Base-by-base conservation (phyloP, 1,140 invertebrate genomes). In the Drosophila equinoxialis region DNA sequence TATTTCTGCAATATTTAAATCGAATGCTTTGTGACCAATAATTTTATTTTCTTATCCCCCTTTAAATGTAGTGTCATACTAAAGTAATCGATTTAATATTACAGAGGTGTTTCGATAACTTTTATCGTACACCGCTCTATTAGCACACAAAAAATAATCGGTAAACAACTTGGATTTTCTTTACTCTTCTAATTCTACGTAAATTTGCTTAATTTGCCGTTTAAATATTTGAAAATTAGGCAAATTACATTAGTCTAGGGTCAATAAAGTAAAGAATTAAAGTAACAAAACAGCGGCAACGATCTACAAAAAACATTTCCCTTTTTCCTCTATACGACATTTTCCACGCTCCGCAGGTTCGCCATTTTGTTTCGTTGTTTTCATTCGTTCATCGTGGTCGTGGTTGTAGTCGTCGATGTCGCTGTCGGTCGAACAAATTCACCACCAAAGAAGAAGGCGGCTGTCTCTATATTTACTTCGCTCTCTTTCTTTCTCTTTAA, bases 311-410 rank as follows among this genome's bases (percentile, higher is more conserved):
- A 51, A 23, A n/a, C 17, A 62, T 45, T 42, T 26, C 23, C 10
- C n/a, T 39, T 39, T 59, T 58, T 23, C 45, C 45, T 39, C 30
- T 59, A 39, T 51, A 51, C 45, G 45, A 51, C 45, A 51, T 59
- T 59, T 59, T 59, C 17, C 57, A 59, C 13, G 57, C 57, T 59
- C 57, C 7, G 33, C 45, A 51, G 33, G 57, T 59, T 37, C 57
- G 72, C 71, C 71, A 66, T 77, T 69, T 71, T 41, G 73, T 67
- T 35, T 54, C 63, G 61, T 71, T 75, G 55, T 58, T 51, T 51
- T 51, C 45, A 51, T 51, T 51, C 45, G 45, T 51, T 51, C 45
- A 51, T 51, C 45, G 45, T 51, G 45, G 45, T 48, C 45, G 45
- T 48, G 45, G 45, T 48, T 48, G 45, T 20, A 14, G 45, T 48